phyloP scores from a whole-genome alignment of 2,113 vertebrate species.

The Centropus unirufus region DNA sequence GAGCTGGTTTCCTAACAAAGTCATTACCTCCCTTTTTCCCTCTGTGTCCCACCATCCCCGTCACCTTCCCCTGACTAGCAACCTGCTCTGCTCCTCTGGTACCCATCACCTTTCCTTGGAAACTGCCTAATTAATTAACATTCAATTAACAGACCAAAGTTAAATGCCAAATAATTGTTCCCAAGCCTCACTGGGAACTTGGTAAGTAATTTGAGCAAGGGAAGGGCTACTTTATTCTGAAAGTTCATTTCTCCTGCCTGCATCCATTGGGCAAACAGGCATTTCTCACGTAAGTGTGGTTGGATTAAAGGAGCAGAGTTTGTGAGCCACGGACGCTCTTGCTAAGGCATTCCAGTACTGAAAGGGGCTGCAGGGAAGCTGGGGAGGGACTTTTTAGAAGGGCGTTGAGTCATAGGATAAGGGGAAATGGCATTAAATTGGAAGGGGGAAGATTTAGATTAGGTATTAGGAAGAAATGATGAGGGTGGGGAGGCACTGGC shows the following conservation, averaged over 20 bases:
- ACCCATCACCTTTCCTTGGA: constrained; percentile 36
- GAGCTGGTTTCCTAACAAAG: background rate
- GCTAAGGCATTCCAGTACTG: background rate
- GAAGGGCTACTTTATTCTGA: background rate
- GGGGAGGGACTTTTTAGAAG: no score
- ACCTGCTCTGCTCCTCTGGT: constrained; percentile 12
- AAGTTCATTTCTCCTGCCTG: background rate
- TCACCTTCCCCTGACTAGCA: background rate
- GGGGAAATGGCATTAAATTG: no score
- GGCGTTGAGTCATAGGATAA: no score
- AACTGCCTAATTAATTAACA: constrained; percentile 44
- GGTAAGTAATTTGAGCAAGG: background rate
- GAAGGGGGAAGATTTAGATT: no score
- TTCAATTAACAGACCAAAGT: constrained; percentile 21
- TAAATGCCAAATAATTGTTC: constrained; percentile 39
- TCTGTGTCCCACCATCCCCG: background rate
- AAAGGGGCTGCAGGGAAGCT: no score
- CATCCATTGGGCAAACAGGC: accelerated
- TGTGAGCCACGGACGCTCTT: background rate
- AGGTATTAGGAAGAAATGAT: no score
- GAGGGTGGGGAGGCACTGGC: no score
- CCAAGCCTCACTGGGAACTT: background rate
- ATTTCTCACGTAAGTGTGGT: accelerated
- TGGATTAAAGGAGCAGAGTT: background rate
- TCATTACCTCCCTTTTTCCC: background rate